Evolutionary conservation across 2,113 vertebrate species (phyloP).

Genomic region (Oncorhynchus kisutch): DNA sequence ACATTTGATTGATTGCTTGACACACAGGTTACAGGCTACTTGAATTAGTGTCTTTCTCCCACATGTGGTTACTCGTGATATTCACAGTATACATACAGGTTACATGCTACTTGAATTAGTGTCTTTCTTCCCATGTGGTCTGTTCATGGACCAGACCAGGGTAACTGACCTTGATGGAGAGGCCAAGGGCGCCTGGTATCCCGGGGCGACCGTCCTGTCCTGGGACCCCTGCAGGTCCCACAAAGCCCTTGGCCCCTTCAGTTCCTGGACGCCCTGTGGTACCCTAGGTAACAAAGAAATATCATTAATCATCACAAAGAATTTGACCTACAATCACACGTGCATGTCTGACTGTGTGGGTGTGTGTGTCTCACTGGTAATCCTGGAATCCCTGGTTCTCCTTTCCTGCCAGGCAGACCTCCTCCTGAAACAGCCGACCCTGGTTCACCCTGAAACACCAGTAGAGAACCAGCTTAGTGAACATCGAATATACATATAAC

Average conservation of each 20-base stretch:
- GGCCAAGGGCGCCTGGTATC: conserved; percentile 73
- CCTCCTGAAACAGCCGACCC: conserved; percentile 49
- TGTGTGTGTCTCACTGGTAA: conserved; percentile 62
- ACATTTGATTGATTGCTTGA: too few relatives aligned
- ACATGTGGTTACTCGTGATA: conserved; percentile 43
- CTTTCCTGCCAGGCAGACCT: conserved; percentile 81
- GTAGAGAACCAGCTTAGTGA: neutral
- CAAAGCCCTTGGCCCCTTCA: conserved; percentile 75
- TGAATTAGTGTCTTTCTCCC: conserved; percentile 4
- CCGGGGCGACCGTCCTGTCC: conserved; percentile 83
- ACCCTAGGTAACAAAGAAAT: conserved; percentile 64
- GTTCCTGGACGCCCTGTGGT: conserved; percentile 71
- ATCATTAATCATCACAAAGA: neutral
- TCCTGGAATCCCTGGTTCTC: conserved; percentile 84
- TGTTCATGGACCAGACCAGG: neutral
- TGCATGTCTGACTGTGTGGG: accelerated
- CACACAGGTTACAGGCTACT: too few relatives aligned
- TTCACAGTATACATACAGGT: too few relatives aligned
- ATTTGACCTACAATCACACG: neutral
- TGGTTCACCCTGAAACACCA: conserved; percentile 64
- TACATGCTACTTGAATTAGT: too few relatives aligned
- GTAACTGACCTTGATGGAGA: conserved; percentile 78
- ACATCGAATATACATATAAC: neutral
- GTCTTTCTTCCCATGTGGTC: too few relatives aligned
- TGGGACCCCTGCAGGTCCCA: conserved; percentile 74